A percentile compares a stretch with the other conserved stretches of the same genome.
These are phyloP conservation scores for Cisticola juncidis DNA, from an alignment of 2,113 vertebrate species.

Conservation along the genomic window DNA sequence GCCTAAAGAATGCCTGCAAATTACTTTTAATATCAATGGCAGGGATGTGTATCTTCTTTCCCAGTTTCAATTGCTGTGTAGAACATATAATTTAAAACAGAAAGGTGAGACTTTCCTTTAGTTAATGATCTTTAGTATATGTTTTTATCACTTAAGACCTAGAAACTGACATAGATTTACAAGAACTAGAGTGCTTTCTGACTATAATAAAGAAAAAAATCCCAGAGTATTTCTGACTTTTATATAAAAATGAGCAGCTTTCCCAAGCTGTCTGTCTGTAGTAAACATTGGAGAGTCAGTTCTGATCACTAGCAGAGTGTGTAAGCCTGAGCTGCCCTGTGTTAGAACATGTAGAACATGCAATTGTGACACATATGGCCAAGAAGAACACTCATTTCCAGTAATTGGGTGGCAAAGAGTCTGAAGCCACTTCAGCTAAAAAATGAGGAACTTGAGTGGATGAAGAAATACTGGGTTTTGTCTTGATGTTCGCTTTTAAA, in stretches of 20 bases:
- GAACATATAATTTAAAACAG: background rate
- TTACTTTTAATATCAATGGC: background rate
- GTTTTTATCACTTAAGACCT: background rate
- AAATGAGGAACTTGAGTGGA: background rate
- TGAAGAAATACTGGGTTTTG: background rate
- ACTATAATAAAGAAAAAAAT: background rate
- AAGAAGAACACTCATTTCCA: background rate
- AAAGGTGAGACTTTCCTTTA: background rate
- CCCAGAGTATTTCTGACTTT: background rate
- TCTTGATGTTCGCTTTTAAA: background rate
- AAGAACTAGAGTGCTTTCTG: background rate
- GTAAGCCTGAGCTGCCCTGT: background rate
- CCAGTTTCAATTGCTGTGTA: background rate
- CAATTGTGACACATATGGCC: background rate
- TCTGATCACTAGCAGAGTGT: background rate
- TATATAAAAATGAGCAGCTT: background rate
- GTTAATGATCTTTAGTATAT: background rate
- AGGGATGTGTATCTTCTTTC: background rate
- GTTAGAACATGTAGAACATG: background rate
- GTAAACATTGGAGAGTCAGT: background rate
- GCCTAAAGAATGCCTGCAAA: background rate
- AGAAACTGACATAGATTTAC: background rate
- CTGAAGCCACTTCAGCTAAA: background rate
- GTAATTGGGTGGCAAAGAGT: background rate
- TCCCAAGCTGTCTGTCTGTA: background rate